Percentiles rank a stretch among this genome's conserved stretches.
phyloP scores from a whole-genome alignment of 2,888 invertebrate species.

The Lepeophtheirus nordmannii region DNA sequence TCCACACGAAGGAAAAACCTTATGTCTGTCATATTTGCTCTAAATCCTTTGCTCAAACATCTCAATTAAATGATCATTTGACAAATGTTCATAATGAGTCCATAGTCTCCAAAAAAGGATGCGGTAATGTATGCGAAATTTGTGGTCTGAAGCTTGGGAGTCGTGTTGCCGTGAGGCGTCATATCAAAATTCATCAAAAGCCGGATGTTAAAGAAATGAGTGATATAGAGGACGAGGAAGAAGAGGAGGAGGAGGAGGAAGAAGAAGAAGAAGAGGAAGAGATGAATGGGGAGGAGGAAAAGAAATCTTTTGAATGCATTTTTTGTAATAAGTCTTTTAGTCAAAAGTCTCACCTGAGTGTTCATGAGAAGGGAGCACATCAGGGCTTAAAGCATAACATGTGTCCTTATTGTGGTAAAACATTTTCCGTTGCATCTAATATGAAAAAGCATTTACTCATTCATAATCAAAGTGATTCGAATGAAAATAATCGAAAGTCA shows the following conservation, averaged over 20 bases:
- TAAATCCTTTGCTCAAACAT: too few species aligned
- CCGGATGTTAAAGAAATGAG: background rate
- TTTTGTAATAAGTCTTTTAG: conserved; percentile 27
- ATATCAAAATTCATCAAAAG: background rate
- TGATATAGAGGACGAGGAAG: background rate
- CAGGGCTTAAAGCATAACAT: background rate
- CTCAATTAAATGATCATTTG: too few species aligned
- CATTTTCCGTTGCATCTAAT: conserved; percentile 26
- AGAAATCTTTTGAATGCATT: conserved; percentile 23
- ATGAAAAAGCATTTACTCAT: conserved; percentile 27
- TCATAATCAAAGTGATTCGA: conserved; percentile 25
- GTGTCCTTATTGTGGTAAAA: conserved; percentile 27
- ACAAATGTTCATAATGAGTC: background rate
- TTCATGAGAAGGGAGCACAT: conserved; percentile 26
- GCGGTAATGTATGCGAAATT: background rate
- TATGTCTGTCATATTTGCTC: too few species aligned
- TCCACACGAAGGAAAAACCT: background rate
- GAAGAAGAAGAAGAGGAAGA: background rate
- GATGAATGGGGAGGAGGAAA: background rate
- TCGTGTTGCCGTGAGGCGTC: background rate
- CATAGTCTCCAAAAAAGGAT: background rate
- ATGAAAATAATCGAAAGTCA: background rate
- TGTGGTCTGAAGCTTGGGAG: background rate
- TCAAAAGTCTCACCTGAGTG: conserved; percentile 27
- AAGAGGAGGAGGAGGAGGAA: background rate